Conservation (phyloP, 2,888 invertebrate genomes). For the Blera fallax region DNA sequence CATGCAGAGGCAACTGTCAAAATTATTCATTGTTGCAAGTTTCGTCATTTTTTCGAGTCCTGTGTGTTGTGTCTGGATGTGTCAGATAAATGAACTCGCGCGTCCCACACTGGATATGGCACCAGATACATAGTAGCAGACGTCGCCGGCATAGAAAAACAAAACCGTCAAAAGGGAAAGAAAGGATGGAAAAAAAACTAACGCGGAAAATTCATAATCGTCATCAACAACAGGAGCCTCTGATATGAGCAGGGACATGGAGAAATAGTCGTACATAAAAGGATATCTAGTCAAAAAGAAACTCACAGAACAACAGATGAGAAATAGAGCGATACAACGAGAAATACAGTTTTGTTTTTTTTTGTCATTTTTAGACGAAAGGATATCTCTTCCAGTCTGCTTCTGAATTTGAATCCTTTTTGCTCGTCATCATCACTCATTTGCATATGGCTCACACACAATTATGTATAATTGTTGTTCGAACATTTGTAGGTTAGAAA, state of each 20-base stretch:
- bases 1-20: conserved; percentile 50
- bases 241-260: conserved; percentile 27
- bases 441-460: conserved; percentile 53
- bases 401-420: conserved; percentile 32
- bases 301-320: conserved; percentile 1
- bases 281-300: background rate
- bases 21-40: conserved; percentile 71
- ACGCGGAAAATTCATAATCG: conserved; percentile 66
- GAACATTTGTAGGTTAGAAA: conserved; percentile 41
- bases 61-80: conserved; percentile 54
- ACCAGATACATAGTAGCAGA: conserved; percentile 26
- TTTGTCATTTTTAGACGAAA: conserved; percentile 4
- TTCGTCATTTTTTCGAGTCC: conserved; percentile 52
- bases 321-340: conserved; percentile 64
- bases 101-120: conserved; percentile 46
- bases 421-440: conserved; percentile 31
- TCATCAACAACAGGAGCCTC: conserved; percentile 29
- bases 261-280: conserved; percentile 8
- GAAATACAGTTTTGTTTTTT: conserved; percentile 48
- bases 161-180: conserved; percentile 30
- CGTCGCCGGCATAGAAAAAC: conserved; percentile 13
- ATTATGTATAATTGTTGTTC: conserved; percentile 33
- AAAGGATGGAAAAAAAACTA: conserved; percentile 23
- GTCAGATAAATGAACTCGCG: conserved; percentile 67
- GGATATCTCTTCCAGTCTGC: conserved; percentile 14